Evolutionary conservation across 64 coral and sea anemone genomes (phyloP), one percentile per base, ranked within the genome.

Genomic region (Astreopora myriophthalma): DNA sequence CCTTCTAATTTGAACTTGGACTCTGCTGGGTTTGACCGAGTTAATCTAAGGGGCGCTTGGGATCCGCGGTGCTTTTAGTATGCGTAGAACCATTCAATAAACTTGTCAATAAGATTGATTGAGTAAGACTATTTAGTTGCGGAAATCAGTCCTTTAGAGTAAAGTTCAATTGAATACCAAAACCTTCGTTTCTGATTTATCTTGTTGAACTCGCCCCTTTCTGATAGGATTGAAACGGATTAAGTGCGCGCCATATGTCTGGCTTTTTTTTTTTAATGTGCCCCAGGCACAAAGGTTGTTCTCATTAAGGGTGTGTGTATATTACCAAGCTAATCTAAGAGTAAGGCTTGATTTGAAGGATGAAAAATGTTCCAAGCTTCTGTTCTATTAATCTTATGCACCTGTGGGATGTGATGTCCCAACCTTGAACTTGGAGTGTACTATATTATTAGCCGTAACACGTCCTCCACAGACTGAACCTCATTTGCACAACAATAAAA

Each of bases 401-500:
- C 4, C 42, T 4, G 11, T 46, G 11, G 42, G 42, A 46, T 46
- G 5, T 1, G 23, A 64, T 2, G 12, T 10, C 1, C 5, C 20
- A 23, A 6, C 9, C 17, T 64, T 17, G 22, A 22, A 24, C 11
- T 64, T 64, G 22, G 24, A 64, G 22, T 3, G 12, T 26, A 26
- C 5, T 64, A 5, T 64, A 64, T 23, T 64, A 3, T 64, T 26
- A 1, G 57, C 22, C 3, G 0, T 23, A 29, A 80, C 58, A 33
- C 48, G 19, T 61, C 29, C 20, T 22, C 25, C 1, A 63, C 7
- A 37, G 22, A 64, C 70, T 73, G 33, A 65, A 20, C 57, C 2
- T 39, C 49, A 83, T 83, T 83, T 83, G 22, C 57, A 64, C 79
- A 83, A 83, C 79, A 83, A 83, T 37, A 30, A 61, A 57, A 60